Evolutionary conservation across 2,113 vertebrate genomes (phyloP), one percentile per base, ranked within the genome.

Genomic region (Neolamprologus tretocephalus): DNA sequence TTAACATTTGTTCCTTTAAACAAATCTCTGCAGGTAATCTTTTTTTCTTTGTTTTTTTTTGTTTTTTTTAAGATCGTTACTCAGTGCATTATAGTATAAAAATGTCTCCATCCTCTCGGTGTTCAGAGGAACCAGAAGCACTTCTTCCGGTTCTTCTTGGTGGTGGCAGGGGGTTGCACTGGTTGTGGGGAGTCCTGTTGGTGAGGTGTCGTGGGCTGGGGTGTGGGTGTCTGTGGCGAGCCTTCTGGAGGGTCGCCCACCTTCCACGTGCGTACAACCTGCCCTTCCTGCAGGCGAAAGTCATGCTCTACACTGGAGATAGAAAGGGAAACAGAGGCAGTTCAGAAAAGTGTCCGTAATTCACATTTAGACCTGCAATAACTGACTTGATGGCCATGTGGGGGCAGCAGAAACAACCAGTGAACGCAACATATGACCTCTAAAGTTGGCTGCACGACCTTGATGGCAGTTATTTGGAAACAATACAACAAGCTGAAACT

Each of bases 101-200:
- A 94, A 86, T 35, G 79, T 92, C 45, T 86, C 45, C 42, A 4
- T 53, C 80, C 35, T 81, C 75, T 35, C 31, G 2, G 40, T 31
- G 21, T 84, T 96, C 95, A 97, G 85, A 97, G 95, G 93, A 97
- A 97, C 96, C 96, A 97, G 92, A 97, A 97, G 89, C 96, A 97
- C 86, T 96, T 97, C 91, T 96, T 96, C 85, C 95, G 91, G 92
- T 94, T 94, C 91, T 96, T 97, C 93, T 96, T 97, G 90, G 93
- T 84, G 79, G 92, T 82, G 84, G 88, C 91, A 31, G 94, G 89
- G 11, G 94, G 92, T 26, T 88, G 87, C 87, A 91, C 92, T 5
- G 91, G 47, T 58, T 94, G 93, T 35, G 96, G 95, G 40, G 95
- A 95, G 84, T 96, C 96, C 55, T 96, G 93, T 84, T 94, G 92